These are phyloP conservation scores for Takifugu flavidus DNA, from an alignment of 2,113 vertebrate species.

Conservation along the genomic window DNA sequence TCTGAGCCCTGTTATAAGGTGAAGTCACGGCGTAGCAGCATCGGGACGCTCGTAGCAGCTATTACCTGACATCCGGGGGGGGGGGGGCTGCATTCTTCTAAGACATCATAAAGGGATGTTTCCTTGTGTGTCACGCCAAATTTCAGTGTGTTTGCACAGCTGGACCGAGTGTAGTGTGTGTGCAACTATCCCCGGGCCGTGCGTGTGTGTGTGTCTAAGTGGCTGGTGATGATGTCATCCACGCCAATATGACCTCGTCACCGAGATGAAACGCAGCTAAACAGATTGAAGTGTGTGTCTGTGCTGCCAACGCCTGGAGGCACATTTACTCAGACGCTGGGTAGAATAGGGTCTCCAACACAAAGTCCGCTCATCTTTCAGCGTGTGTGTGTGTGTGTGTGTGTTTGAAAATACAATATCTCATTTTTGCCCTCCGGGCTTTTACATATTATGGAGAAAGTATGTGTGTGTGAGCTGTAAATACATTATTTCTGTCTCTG, in stretches of 20 bases:
- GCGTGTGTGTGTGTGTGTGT: constrained; percentile 8
- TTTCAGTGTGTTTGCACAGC: not conserved
- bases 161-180: constrained; percentile 17
- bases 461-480: constrained; percentile 20
- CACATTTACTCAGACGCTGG: constrained; percentile 10
- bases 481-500: not conserved
- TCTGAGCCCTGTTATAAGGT: too few relatives aligned
- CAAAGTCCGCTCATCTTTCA: constrained; percentile 10
- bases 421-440: constrained; percentile 42
- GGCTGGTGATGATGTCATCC: constrained; percentile 40
- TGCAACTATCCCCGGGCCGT: constrained; percentile 10
- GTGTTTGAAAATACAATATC: constrained; percentile 48
- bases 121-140: not conserved
- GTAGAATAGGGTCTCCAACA: constrained; percentile 29
- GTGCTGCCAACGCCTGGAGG: constrained; percentile 21
- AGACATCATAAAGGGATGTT: too few relatives aligned
- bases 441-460: constrained; percentile 25
- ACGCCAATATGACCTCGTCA: constrained; percentile 34
- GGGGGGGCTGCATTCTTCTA: too few relatives aligned
- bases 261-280: constrained; percentile 51
- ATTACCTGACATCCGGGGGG: too few relatives aligned
- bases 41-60: too few relatives aligned
- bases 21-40: too few relatives aligned
- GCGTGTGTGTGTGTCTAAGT: constrained; percentile 5
- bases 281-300: constrained; percentile 38